Percentiles rank a stretch among this genome's conserved stretches.
Evolutionary conservation across 2,888 invertebrate species (phyloP).

Genomic region (Plemyria rubiginata): DNA sequence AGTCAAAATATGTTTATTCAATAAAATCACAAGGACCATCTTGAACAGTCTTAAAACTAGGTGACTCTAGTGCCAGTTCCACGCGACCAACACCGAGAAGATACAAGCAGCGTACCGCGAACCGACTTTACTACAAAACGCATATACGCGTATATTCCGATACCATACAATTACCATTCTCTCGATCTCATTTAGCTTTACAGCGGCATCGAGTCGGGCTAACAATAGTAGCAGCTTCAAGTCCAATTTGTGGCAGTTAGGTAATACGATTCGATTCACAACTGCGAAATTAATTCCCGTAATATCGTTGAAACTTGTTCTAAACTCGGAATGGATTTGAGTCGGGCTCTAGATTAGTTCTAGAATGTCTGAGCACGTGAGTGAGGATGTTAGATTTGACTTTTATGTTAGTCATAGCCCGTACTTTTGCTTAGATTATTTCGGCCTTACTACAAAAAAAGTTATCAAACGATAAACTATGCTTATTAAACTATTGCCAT

Average conservation of each 20-base stretch:
- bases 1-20: too few relatives aligned
- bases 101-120: slow-evolving; percentile 14
- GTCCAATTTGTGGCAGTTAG: slow-evolving; percentile 56
- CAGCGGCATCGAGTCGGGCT: slow-evolving; percentile 23
- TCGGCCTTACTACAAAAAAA: too few relatives aligned
- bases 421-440: background rate
- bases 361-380: slow-evolving; percentile 39
- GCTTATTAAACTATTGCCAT: too few relatives aligned
- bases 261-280: slow-evolving; percentile 55
- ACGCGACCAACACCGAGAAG: too few relatives aligned
- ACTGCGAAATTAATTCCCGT: slow-evolving; percentile 56
- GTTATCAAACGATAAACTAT: too few relatives aligned
- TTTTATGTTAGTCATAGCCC: slow-evolving; percentile 17
- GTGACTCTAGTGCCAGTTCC: too few relatives aligned
- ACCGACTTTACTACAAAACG: slow-evolving; percentile 21
- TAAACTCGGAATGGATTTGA: slow-evolving; percentile 48
- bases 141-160: slow-evolving; percentile 25
- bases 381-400: slow-evolving; percentile 21
- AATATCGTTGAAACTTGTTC: slow-evolving; percentile 55
- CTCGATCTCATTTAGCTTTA: slow-evolving; percentile 33
- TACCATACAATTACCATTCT: slow-evolving; percentile 30
- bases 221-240: slow-evolving; percentile 42
- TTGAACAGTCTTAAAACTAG: too few relatives aligned
- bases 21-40: too few relatives aligned
- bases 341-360: slow-evolving; percentile 34